These are phyloP conservation scores for Amblyjoppa fuscipennis DNA, from an alignment of 2,888 invertebrate genomes.

Conservation along the genomic window DNA sequence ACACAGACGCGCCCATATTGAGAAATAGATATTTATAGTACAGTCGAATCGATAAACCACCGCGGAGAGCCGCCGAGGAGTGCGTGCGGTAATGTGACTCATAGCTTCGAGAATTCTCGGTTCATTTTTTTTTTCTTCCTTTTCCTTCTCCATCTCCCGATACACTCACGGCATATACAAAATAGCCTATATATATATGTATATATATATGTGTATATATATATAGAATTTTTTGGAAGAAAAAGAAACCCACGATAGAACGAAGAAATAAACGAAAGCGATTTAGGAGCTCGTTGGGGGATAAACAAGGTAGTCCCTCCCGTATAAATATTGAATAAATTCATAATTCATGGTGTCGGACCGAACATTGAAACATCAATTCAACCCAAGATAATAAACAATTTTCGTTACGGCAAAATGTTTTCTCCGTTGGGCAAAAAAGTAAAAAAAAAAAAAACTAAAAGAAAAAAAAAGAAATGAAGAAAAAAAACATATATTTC, in stretches of 20 bases:
- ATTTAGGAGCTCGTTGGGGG: slow-evolving; percentile 25
- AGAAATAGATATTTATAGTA: slow-evolving; percentile 63
- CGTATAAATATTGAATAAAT: slow-evolving; percentile 54
- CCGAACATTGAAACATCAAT: slow-evolving; percentile 53
- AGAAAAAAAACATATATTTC: slow-evolving; percentile 15
- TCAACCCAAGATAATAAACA: slow-evolving; percentile 42
- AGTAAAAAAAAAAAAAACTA: slow-evolving; percentile 4
- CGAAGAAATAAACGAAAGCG: slow-evolving; percentile 32
- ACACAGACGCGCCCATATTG: slow-evolving; percentile 50
- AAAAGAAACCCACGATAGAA: background rate
- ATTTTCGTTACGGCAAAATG: slow-evolving; percentile 3
- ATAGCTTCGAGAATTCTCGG: slow-evolving; percentile 58
- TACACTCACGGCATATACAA: slow-evolving; percentile 23
- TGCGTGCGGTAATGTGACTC: slow-evolving; percentile 51
- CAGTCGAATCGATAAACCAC: slow-evolving; percentile 44
- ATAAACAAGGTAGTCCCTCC: slow-evolving; percentile 29
- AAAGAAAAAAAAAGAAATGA: background rate
- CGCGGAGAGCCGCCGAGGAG: slow-evolving; percentile 20
- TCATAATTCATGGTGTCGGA: slow-evolving; percentile 25
- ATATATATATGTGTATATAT: background rate
- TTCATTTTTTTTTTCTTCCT: slow-evolving; percentile 31
- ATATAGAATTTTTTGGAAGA: background rate
- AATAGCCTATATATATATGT: background rate
- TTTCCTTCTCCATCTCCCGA: slow-evolving; percentile 10
- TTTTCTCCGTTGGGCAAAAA: background rate